A percentile compares a stretch with the other conserved stretches of the same genome.
These are phyloP conservation scores for Drosophila triauraria DNA, from an alignment of 1,140 invertebrate genomes.

Conservation along the genomic window DNA sequence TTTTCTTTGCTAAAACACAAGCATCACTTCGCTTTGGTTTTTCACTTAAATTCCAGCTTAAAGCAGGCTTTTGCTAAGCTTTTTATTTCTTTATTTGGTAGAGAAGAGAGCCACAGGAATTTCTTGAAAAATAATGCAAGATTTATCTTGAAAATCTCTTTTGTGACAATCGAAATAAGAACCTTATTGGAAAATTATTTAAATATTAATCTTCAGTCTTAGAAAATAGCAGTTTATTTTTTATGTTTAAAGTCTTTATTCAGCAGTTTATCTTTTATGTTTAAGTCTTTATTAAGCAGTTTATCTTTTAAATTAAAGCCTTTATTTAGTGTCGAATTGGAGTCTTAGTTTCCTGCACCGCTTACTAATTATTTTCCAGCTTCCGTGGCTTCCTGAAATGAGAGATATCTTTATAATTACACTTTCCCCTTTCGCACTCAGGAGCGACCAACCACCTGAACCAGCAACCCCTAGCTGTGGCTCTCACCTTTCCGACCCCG, in stretches of 20 bases:
- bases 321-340: not conserved
- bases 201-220: not conserved
- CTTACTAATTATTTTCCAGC: conserved; percentile 19
- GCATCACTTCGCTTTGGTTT: not conserved
- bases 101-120: not conserved
- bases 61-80: not conserved
- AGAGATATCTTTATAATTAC: conserved; percentile 24
- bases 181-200: not conserved
- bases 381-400: conserved; percentile 12
- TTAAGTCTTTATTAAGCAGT: too few relatives aligned
- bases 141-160: too few relatives aligned
- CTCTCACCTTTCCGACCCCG: not conserved
- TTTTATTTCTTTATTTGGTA: not conserved
- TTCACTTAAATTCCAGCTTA: not conserved
- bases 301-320: not conserved
- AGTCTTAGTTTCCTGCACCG: not conserved
- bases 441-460: conserved; percentile 36
- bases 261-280: too few relatives aligned
- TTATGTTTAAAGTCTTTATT: too few relatives aligned
- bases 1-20: conserved; percentile 3
- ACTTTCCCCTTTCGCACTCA: not conserved
- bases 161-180: not conserved
- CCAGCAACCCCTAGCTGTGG: conserved; percentile 8
- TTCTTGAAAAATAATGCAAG: not conserved
- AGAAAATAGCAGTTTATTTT: too few relatives aligned